Conservation (phyloP, 2,888 invertebrate genomes). For the Allacma fusca region DNA sequence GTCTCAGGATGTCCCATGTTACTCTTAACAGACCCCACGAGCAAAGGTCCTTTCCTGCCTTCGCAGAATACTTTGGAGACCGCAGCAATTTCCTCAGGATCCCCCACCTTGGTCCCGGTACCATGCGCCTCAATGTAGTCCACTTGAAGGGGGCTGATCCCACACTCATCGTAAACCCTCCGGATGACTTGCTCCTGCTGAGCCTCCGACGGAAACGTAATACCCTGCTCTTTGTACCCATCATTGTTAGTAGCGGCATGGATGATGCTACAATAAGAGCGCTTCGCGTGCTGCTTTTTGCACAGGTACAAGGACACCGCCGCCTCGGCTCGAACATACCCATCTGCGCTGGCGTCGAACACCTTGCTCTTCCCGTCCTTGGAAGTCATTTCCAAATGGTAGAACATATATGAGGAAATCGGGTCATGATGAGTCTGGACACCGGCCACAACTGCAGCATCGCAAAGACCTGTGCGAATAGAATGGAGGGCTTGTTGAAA, state of each 20-base stretch:
- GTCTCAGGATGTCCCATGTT: slow-evolving; percentile 94
- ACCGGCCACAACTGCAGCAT: slow-evolving; percentile 93
- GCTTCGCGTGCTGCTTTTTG: slow-evolving; percentile 76
- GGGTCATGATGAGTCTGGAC: slow-evolving; percentile 73
- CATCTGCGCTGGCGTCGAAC: slow-evolving; percentile 75
- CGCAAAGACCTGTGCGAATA: slow-evolving; percentile 86
- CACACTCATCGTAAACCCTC: slow-evolving; percentile 75
- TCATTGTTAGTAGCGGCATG: slow-evolving; percentile 92
- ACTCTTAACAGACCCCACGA: slow-evolving; percentile 95
- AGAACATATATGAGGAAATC: background rate
- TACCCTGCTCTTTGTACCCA: slow-evolving; percentile 73
- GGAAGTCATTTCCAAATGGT: background rate
- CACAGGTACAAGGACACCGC: slow-evolving; percentile 83
- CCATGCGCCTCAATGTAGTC: slow-evolving; percentile 88
- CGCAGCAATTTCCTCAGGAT: slow-evolving; percentile 95
- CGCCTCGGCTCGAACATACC: slow-evolving; percentile 91
- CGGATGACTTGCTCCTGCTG: slow-evolving; percentile 66
- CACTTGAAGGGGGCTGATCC: slow-evolving; percentile 74
- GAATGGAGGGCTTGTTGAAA: slow-evolving; percentile 83
- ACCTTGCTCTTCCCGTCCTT: slow-evolving; percentile 60
- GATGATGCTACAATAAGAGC: slow-evolving; percentile 85
- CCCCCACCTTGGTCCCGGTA: slow-evolving; percentile 88
- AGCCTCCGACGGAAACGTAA: slow-evolving; percentile 58
- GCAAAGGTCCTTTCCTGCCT: slow-evolving; percentile 69
- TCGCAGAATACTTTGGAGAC: slow-evolving; percentile 81